Evolutionary conservation across 2,888 invertebrate genomes (phyloP).

Genomic region (Hofmannophila pseudospretella): DNA sequence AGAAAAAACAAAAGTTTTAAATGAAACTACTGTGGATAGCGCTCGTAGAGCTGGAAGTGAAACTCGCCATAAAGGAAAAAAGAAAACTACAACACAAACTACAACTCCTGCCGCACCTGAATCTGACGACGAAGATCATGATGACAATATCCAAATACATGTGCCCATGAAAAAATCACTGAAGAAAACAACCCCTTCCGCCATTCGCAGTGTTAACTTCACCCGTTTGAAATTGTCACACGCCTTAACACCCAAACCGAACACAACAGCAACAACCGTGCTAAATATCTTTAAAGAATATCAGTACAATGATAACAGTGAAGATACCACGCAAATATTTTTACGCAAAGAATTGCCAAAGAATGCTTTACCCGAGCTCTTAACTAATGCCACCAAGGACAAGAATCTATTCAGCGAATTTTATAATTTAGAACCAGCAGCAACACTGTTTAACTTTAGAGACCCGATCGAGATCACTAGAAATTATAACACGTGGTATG

Average conservation of each 20-base stretch:
- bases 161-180: constrained; percentile 2
- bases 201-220: not conserved
- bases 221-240: not conserved
- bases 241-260: constrained; percentile 7
- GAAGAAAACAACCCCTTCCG: not conserved
- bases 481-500: constrained; percentile 42
- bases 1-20: not conserved
- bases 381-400: too few relatives aligned
- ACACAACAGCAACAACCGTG: constrained; percentile 4
- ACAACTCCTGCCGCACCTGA: constrained; percentile 1
- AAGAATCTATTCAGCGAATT: constrained; percentile 23
- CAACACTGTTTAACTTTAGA: constrained; percentile 16
- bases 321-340: not conserved
- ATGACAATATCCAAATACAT: constrained; percentile 17
- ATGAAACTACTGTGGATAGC: constrained; percentile 1
- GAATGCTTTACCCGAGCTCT: too few relatives aligned
- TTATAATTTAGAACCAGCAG: constrained; percentile 48
- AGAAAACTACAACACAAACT: not conserved
- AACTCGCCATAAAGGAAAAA: constrained; percentile 6
- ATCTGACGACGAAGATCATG: constrained; percentile 12
- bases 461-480: constrained; percentile 5
- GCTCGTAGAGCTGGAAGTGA: constrained; percentile 11
- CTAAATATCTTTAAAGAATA: constrained; percentile 18
- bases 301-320: not conserved
- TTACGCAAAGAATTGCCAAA: too few relatives aligned